These are phyloP conservation scores for Danio albolineatus DNA, from an alignment of 2,797 vertebrate species.

Conservation along the genomic window DNA sequence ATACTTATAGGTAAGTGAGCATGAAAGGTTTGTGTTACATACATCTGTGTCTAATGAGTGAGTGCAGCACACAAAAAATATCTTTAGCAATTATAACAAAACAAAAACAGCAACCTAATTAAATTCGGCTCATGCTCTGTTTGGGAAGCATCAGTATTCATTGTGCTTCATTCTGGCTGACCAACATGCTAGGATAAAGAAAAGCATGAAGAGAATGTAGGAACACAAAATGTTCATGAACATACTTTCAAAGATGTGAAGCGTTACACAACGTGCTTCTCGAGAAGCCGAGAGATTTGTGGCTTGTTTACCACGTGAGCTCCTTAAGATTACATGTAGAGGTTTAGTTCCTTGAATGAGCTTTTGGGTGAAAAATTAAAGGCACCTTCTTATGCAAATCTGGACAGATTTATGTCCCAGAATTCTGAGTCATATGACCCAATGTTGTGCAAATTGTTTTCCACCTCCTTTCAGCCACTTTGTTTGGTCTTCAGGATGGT, in stretches of 20 bases:
- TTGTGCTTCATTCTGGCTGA: slow-evolving; percentile 10
- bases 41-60: background rate
- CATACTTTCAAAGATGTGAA: slow-evolving; percentile 52
- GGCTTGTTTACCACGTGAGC: slow-evolving; percentile 59
- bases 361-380: background rate
- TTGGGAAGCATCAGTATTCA: slow-evolving; percentile 18
- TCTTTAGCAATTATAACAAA: background rate
- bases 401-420: background rate
- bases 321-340: slow-evolving; percentile 53
- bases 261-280: slow-evolving; percentile 67
- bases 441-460: background rate
- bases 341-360: background rate
- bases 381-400: background rate
- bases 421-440: background rate
- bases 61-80: background rate
- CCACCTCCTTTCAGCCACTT: background rate
- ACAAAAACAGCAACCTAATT: slow-evolving; percentile 3
- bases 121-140: slow-evolving; percentile 30
- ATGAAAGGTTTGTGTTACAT: background rate
- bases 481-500: background rate
- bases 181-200: background rate
- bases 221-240: slow-evolving; percentile 7
- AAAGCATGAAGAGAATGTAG: background rate
- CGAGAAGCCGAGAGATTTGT: slow-evolving; percentile 53
- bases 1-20: slow-evolving; percentile 35